These are phyloP conservation scores for Philopotamus ludificatus DNA, from an alignment of 1,140 invertebrate genomes.

Conservation along the genomic window DNA sequence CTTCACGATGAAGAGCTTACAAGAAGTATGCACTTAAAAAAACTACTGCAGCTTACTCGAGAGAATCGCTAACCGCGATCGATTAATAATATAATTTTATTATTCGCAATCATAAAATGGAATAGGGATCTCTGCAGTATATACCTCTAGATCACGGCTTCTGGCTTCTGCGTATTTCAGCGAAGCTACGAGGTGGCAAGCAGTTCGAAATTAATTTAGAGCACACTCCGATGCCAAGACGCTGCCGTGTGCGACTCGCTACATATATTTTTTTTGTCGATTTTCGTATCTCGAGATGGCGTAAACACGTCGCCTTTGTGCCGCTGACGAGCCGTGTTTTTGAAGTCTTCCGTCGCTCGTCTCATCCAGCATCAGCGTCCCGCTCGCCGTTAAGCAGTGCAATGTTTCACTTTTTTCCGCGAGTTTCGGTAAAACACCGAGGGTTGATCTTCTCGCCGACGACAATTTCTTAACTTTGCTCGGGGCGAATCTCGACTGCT, in stretches of 20 bases:
- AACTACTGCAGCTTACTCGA: no score
- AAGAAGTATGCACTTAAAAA: no score
- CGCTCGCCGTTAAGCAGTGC: background rate
- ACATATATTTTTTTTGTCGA: background rate
- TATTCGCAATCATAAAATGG: no score
- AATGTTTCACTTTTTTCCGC: background rate
- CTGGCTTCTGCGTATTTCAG: background rate
- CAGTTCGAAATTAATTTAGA: conserved; percentile 22
- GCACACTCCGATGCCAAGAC: no score
- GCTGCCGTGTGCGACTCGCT: background rate
- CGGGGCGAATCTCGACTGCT: background rate
- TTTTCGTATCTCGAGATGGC: background rate
- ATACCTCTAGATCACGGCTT: background rate
- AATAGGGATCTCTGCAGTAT: no score
- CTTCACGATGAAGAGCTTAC: no score
- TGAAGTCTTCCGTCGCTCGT: conserved; percentile 13
- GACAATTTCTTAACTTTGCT: background rate
- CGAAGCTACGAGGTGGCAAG: background rate
- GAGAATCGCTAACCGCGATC: no score
- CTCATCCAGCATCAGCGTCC: background rate
- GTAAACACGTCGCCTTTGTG: background rate
- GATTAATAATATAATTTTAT: no score
- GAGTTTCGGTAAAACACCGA: no score
- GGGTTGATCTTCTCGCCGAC: background rate
- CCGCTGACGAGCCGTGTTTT: background rate